phyloP scores from a whole-genome alignment of 2,888 invertebrate genomes.

The Ormia ochracea region DNA sequence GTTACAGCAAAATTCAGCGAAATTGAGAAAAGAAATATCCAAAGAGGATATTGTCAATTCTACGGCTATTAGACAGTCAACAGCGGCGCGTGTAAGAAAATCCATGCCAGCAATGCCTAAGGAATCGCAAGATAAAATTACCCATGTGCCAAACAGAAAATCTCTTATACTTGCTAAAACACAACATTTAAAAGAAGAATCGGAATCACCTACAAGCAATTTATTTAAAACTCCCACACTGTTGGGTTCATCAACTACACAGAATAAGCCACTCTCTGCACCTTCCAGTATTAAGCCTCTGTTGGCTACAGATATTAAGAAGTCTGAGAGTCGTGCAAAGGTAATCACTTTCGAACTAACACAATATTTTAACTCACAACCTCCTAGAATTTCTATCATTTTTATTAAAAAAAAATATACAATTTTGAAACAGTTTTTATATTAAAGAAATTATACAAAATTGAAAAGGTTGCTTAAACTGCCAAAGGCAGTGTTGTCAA shows the following conservation, averaged over 20 bases:
- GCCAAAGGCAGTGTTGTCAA: no score
- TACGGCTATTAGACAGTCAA: background rate
- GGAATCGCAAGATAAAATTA: background rate
- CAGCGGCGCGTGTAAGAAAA: background rate
- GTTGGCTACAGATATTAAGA: background rate
- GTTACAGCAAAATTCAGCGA: background rate
- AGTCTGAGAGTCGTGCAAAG: background rate
- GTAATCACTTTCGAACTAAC: background rate
- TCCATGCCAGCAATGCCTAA: slow-evolving; percentile 17
- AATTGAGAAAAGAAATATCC: background rate
- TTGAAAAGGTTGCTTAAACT: no score
- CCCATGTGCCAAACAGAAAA: background rate
- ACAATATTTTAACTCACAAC: no score
- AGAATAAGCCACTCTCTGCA: no score
- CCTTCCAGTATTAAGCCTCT: slow-evolving; percentile 7
- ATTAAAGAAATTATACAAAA: no score
- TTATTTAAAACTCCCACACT: slow-evolving; percentile 35
- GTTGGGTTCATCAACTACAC: background rate
- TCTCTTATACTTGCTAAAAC: background rate
- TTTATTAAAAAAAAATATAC: no score
- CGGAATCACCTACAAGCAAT: background rate
- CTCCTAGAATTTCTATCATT: no score
- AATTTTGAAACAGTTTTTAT: no score
- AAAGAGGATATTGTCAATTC: background rate
- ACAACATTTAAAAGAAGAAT: background rate